Evolutionary conservation across 2,797 vertebrate species (phyloP).

Genomic region (Poeciliopsis gracilis): DNA sequence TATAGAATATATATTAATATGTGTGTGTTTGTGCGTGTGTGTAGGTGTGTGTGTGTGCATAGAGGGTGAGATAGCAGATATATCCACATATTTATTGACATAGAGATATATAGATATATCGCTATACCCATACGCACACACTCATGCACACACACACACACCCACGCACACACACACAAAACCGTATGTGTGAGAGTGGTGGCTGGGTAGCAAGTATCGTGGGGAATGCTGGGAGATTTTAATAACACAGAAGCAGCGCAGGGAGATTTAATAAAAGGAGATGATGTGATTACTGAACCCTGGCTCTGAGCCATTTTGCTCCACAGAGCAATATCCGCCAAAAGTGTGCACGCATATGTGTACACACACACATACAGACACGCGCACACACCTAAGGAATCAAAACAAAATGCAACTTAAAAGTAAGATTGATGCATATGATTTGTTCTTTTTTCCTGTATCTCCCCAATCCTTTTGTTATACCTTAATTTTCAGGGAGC

Average conservation of each 20-base stretch:
- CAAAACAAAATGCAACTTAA: constrained; percentile 77
- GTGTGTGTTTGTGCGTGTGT: no score
- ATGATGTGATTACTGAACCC: constrained; percentile 95
- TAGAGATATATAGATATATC: constrained; percentile 23
- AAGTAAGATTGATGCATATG: constrained; percentile 75
- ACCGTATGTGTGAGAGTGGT: constrained; percentile 60
- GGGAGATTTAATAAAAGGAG: constrained; percentile 96
- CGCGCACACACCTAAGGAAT: constrained; percentile 60
- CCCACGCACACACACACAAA: constrained; percentile 19
- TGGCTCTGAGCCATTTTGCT: constrained; percentile 90
- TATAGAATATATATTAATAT: not conserved
- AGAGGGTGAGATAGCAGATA: not conserved
- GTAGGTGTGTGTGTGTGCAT: not conserved
- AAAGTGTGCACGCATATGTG: constrained; percentile 64
- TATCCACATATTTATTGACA: constrained; percentile 10
- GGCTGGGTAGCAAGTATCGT: constrained; percentile 81
- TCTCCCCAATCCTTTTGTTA: constrained; percentile 38
- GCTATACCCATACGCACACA: constrained; percentile 20
- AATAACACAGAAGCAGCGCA: constrained; percentile 95
- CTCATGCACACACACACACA: not conserved
- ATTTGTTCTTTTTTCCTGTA: constrained; percentile 61
- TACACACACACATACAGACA: constrained; percentile 42
- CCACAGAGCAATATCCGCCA: constrained; percentile 89
- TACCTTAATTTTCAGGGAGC: constrained; percentile 44
- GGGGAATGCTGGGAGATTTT: constrained; percentile 95